Evolutionary conservation across 2,797 vertebrate genomes (phyloP).

Genomic region (Columba guinea): DNA sequence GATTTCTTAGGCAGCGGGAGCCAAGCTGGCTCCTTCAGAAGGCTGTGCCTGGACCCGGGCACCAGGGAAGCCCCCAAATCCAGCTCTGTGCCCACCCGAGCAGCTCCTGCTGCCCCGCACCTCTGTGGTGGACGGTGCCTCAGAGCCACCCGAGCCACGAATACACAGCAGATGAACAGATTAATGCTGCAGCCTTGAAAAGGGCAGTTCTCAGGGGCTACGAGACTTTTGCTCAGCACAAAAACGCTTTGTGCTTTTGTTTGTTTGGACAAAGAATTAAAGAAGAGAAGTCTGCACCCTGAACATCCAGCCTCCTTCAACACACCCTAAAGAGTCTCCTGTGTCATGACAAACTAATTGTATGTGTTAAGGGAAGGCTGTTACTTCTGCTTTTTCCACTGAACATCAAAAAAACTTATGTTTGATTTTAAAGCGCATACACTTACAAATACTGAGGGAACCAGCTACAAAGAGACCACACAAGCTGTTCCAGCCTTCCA

Average conservation of each 20-base stretch:
- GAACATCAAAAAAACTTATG: neutral
- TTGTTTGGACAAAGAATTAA: neutral
- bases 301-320: neutral
- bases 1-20: neutral
- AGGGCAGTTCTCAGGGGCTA: neutral
- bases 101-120: neutral
- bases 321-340: neutral
- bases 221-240: neutral
- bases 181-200: neutral
- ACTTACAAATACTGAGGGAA: constrained; percentile 41
- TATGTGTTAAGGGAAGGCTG: neutral
- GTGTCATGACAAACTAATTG: constrained; percentile 12
- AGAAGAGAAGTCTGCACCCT: neutral
- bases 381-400: constrained; percentile 10
- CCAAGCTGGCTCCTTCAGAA: neutral
- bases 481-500: constrained; percentile 47
- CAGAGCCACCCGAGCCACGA: neutral
- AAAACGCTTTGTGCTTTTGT: neutral
- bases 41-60: neutral
- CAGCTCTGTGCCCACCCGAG: fast-evolving
- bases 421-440: constrained; percentile 48
- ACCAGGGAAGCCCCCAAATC: neutral
- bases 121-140: fast-evolving
- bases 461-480: constrained; percentile 59
- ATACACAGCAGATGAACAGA: neutral